These are phyloP conservation scores for Collichthys lucidus DNA, from an alignment of 2,113 vertebrate species.

Conservation along the genomic window DNA sequence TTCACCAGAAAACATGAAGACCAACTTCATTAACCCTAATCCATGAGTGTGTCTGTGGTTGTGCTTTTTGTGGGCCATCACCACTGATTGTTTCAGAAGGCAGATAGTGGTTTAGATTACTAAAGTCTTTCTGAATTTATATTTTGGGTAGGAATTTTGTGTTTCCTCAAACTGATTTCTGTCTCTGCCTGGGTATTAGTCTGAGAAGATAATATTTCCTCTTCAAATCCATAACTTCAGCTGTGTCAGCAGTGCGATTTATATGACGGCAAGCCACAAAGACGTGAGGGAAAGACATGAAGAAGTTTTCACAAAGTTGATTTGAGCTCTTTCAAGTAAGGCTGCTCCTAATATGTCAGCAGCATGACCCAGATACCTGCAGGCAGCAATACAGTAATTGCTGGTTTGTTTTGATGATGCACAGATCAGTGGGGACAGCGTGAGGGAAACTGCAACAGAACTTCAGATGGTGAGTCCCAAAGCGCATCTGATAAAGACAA, in stretches of 20 bases:
- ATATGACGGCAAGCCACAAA: conserved; percentile 12
- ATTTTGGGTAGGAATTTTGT: neutral
- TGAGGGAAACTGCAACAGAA: neutral
- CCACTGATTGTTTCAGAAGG: neutral
- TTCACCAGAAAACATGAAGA: neutral
- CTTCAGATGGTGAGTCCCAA: neutral
- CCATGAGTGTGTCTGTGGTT: neutral
- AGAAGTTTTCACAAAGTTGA: conserved; percentile 12
- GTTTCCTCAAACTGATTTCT: neutral
- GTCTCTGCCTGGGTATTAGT: neutral
- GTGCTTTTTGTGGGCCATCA: neutral
- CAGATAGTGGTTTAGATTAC: neutral
- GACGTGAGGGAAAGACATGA: neutral
- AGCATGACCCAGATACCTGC: conserved; percentile 2
- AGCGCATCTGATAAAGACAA: neutral
- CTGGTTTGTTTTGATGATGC: conserved; percentile 10
- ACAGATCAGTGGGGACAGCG: neutral
- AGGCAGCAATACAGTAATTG: neutral
- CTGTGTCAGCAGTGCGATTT: conserved; percentile 8
- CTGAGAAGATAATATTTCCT: conserved; percentile 29
- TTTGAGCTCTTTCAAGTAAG: conserved; percentile 1
- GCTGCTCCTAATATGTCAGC: neutral
- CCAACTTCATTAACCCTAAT: neutral
- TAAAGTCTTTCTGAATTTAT: conserved; percentile 29
- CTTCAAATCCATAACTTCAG: neutral